These are phyloP conservation scores for Pinna nobilis DNA, from an alignment of 1,140 invertebrate genomes.

Conservation along the genomic window DNA sequence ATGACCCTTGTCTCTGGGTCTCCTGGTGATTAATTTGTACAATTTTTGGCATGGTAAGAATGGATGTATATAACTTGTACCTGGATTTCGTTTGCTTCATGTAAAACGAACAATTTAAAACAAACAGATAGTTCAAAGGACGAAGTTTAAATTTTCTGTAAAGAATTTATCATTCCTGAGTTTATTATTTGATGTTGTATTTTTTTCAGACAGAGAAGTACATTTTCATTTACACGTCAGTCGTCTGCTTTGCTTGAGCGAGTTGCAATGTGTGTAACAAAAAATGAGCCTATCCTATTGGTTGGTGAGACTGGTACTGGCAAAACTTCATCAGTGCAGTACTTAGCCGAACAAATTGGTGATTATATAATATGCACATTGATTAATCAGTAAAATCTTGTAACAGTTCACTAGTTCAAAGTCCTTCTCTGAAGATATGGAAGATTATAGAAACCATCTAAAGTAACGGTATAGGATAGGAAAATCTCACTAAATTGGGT, in stretches of 20 bases:
- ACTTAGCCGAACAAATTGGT: slow-evolving; percentile 84
- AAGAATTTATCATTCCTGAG: not conserved
- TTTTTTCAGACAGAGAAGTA: slow-evolving; percentile 33
- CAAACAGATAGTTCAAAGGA: not conserved
- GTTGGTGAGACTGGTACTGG: slow-evolving; percentile 99
- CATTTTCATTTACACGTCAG: slow-evolving; percentile 77
- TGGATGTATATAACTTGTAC: not conserved
- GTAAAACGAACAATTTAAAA: not conserved
- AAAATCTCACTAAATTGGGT: too few species aligned
- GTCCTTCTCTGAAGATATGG: too few species aligned
- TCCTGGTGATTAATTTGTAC: too few species aligned
- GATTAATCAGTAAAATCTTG: too few species aligned
- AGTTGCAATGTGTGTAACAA: slow-evolving; percentile 86
- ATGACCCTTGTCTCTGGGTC: too few species aligned
- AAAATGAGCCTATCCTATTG: slow-evolving; percentile 93
- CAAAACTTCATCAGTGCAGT: slow-evolving; percentile 98
- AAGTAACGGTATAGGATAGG: too few species aligned
- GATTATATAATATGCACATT: too few species aligned
- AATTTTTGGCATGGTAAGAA: too few species aligned
- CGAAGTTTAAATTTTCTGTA: not conserved
- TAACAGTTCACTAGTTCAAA: too few species aligned
- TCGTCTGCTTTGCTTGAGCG: slow-evolving; percentile 88
- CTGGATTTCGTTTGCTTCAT: not conserved
- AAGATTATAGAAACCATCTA: too few species aligned
- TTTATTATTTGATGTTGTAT: too few species aligned